Conservation (phyloP, 2,797 vertebrate species). For the Oryzias sinensis region DNA sequence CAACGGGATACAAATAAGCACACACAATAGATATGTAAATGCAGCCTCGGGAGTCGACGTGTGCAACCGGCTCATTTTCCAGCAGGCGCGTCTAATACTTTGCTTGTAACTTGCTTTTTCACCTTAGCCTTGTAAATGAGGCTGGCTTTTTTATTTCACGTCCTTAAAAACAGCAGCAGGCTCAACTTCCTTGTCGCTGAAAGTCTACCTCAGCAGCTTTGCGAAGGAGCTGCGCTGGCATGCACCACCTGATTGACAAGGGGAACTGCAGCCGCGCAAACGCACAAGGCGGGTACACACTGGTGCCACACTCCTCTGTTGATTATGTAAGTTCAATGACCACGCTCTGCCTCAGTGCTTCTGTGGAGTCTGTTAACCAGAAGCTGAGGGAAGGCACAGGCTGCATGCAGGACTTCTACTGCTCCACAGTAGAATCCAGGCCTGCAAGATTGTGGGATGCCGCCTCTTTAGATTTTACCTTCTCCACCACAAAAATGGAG, state of each 20-base stretch:
- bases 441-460: constrained; percentile 45
- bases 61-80: constrained; percentile 55
- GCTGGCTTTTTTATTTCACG: constrained; percentile 25
- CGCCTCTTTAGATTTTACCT: constrained; percentile 59
- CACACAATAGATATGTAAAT: constrained; percentile 51
- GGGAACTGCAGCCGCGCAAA: constrained; percentile 51
- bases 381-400: constrained; percentile 67
- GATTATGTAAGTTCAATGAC: constrained; percentile 76
- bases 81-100: constrained; percentile 40
- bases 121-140: constrained; percentile 30
- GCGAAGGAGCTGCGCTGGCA: constrained; percentile 62
- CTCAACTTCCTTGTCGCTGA: constrained; percentile 60
- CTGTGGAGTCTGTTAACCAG: constrained; percentile 73
- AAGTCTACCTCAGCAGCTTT: constrained; percentile 70
- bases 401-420: constrained; percentile 66
- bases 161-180: constrained; percentile 31
- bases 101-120: constrained; percentile 16
- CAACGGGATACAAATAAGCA: constrained; percentile 26
- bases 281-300: constrained; percentile 28
- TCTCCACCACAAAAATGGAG: constrained; percentile 41
- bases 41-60: constrained; percentile 45
- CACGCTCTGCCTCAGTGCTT: constrained; percentile 69
- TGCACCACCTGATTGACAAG: constrained; percentile 61
- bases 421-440: constrained; percentile 45
- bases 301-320: constrained; percentile 53